Conservation (phyloP, 2,888 invertebrate species). For the Cepaea hortensis region DNA sequence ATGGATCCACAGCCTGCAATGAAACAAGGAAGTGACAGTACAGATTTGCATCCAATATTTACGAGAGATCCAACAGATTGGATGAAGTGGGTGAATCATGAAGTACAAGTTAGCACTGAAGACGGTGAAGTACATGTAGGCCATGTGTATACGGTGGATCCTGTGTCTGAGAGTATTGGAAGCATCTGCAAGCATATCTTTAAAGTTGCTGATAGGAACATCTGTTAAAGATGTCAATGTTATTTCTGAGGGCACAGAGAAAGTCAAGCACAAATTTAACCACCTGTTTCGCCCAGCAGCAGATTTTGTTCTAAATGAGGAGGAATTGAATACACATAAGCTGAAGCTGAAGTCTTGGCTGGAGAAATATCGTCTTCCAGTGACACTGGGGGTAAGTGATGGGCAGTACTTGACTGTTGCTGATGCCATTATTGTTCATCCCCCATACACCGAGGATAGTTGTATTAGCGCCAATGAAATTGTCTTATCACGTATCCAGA, state of each 20-base stretch:
- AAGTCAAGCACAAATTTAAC: conserved; percentile 58
- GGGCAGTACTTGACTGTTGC: conserved; percentile 67
- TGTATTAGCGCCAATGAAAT: conserved; percentile 76
- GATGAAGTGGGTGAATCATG: conserved; percentile 71
- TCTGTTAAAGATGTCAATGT: conserved; percentile 64
- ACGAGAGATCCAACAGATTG: conserved; percentile 70
- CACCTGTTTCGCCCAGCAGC: conserved; percentile 61
- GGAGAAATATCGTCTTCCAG: conserved; percentile 72
- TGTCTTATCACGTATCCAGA: conserved; percentile 74
- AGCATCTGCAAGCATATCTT: conserved; percentile 27
- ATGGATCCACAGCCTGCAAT: neutral
- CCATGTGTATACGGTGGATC: conserved; percentile 74
- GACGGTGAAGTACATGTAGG: conserved; percentile 67
- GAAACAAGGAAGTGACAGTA: neutral
- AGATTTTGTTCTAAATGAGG: conserved; percentile 50
- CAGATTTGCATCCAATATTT: conserved; percentile 69
- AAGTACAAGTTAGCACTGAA: conserved; percentile 67
- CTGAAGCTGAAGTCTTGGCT: conserved; percentile 70
- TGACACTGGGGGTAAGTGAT: conserved; percentile 61
- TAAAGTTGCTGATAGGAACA: conserved; percentile 67
- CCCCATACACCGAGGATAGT: conserved; percentile 71
- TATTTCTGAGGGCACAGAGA: conserved; percentile 58
- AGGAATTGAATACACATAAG: conserved; percentile 64
- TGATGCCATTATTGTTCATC: conserved; percentile 70
- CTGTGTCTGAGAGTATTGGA: conserved; percentile 70